phyloP scores from a whole-genome alignment of 2,888 invertebrate genomes.

The Lasioglossum oenotherae region DNA sequence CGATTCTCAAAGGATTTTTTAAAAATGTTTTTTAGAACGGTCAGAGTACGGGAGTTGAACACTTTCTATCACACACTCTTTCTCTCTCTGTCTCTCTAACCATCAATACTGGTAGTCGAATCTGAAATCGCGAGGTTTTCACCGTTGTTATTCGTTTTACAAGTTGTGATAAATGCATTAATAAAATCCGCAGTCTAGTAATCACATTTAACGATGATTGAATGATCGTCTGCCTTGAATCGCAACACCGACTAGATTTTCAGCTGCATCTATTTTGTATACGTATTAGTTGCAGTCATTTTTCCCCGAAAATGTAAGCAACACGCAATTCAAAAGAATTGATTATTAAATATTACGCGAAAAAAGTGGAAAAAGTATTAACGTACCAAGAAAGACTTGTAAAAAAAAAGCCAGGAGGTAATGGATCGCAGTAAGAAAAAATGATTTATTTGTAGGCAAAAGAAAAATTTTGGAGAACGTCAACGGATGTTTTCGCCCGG shows the following conservation, averaged over 20 bases:
- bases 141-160: not conserved
- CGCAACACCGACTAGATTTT: not conserved
- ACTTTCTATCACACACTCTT: too few species aligned
- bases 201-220: not conserved
- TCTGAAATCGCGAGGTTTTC: too few species aligned
- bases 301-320: not conserved
- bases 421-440: not conserved
- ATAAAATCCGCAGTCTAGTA: not conserved
- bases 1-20: not conserved
- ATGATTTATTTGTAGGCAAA: constrained; percentile 62
- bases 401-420: not conserved
- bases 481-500: constrained; percentile 87
- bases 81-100: too few species aligned
- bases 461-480: constrained; percentile 86
- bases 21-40: too few species aligned
- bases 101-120: not conserved
- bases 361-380: not conserved
- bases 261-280: too few species aligned
- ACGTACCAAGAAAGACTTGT: not conserved
- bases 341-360: not conserved
- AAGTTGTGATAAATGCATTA: not conserved
- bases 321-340: not conserved
- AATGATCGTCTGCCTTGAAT: not conserved
- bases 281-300: not conserved
- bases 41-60: too few species aligned